Evolutionary conservation across 23 tunicate species (phyloP), one percentile per base, ranked within the genome.

Genomic region (Phallusia fumigata): DNA sequence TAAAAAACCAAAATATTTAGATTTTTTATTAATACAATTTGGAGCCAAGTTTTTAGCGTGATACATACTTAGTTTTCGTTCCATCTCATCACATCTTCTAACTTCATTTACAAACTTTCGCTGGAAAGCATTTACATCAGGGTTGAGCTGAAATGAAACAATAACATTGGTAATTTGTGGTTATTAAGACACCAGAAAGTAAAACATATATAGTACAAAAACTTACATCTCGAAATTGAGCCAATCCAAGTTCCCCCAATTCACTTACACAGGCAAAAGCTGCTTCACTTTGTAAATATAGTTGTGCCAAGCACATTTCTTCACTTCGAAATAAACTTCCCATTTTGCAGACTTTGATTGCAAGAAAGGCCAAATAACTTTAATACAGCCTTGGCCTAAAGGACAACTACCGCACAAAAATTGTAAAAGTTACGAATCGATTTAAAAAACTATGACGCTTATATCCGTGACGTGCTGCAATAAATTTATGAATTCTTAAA

Each of bases 31-130:
- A 40, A 40, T 3, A 5, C 10, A 40, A 40, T 40, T 5, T 3
- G 10, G 47, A 10, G 47, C 10, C 47, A 10, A 10, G 47, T 40
- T 40, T 40, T 40, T 40, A 40, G 47, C 10, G 10, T 21, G 19
- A 35, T 15, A 87, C 90, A 74, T 76, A 87, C 94, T 32, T 8
- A 89, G 40, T 84, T 89, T 89, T 80, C 94, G 52, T 32, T 89
- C 94, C 85, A 89, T 84, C 73, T 89, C 94, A 53, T 89, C 94
- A 85, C 94, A 89, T 84, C 94, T 79, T 73, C 94, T 32, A 31
- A 89, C 88, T 52, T 89, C 94, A 51, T 58, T 74, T 40, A 89
- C 94, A 79, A 89, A 89, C 50, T 89, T 89, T 19, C 94, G 85
- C 74, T 89, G 94, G 51, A 89, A 89, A 15, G 94, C 86, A 33